These are phyloP conservation scores for Poeciliopsis infans DNA, from an alignment of 2,797 vertebrate genomes.

Conservation along the genomic window DNA sequence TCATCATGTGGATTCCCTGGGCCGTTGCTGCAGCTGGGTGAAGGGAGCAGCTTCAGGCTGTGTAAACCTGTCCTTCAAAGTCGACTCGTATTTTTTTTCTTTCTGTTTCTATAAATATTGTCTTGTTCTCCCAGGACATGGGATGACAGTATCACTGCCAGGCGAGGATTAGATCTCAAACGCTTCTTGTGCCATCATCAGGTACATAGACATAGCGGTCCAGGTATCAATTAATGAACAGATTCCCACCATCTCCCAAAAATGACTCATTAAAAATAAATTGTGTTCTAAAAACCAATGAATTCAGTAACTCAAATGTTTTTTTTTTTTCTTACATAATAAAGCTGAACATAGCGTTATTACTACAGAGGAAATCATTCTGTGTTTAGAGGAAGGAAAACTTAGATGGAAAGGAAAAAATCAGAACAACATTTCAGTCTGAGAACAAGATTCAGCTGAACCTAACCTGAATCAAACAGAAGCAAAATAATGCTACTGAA, in stretches of 20 bases:
- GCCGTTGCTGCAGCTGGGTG: not conserved
- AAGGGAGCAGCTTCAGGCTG: not conserved
- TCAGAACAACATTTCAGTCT: not conserved
- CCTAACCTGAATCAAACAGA: not conserved
- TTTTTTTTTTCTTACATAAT: not conserved
- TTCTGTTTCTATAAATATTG: constrained; percentile 4
- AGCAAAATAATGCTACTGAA: not conserved
- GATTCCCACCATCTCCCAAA: not conserved
- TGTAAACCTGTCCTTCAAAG: constrained; percentile 1
- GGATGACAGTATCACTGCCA: not conserved
- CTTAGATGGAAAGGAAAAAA: not conserved
- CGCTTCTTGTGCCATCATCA: not conserved
- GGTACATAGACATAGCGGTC: not conserved
- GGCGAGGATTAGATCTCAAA: not conserved
- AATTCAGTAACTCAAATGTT: not conserved
- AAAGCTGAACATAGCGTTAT: not conserved
- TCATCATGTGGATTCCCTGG: not conserved
- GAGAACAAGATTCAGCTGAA: not conserved
- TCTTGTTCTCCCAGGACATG: not conserved
- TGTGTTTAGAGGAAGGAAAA: not conserved
- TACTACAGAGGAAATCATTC: not conserved
- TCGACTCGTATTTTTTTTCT: not conserved
- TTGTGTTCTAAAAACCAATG: not conserved
- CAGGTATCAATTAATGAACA: not conserved
- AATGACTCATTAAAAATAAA: not conserved